Evolutionary conservation across 2,888 invertebrate genomes (phyloP).

Genomic region (Halictus quadricinctus): DNA sequence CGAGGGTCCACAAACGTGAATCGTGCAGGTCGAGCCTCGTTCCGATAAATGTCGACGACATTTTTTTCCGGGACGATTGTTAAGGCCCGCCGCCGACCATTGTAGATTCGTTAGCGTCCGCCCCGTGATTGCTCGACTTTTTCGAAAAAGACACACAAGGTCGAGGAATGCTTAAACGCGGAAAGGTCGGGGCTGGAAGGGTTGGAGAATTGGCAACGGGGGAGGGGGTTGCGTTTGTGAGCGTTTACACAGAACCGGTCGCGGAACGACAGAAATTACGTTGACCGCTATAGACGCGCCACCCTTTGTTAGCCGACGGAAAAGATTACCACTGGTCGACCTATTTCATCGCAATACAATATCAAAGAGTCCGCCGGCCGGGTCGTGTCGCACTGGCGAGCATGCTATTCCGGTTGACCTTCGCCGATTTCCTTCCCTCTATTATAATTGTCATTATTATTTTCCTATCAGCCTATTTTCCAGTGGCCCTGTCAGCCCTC

Average conservation of each 20-base stretch:
- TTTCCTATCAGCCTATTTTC: background rate
- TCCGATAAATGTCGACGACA: slow-evolving; percentile 1
- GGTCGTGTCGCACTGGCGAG: slow-evolving; percentile 40
- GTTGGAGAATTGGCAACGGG: background rate
- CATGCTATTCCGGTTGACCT: background rate
- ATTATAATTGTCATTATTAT: background rate
- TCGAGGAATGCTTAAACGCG: slow-evolving; percentile 2
- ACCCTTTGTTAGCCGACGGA: slow-evolving; percentile 39
- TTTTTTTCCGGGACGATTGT: background rate
- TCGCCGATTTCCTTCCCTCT: background rate
- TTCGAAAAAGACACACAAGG: background rate
- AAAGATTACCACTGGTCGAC: slow-evolving; percentile 35
- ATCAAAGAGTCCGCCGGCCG: slow-evolving; percentile 70
- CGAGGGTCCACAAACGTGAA: background rate
- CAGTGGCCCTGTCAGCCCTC: background rate
- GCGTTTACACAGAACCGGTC: slow-evolving; percentile 58
- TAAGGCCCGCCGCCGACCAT: background rate
- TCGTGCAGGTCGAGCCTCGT: background rate
- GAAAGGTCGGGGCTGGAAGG: background rate
- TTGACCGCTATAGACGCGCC: slow-evolving; percentile 40
- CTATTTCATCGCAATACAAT: slow-evolving; percentile 66
- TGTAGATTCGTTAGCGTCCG: slow-evolving; percentile 6
- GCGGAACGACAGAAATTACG: slow-evolving; percentile 65
- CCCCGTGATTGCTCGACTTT: slow-evolving; percentile 4
- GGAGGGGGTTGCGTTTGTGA: slow-evolving; percentile 41